These are phyloP conservation scores for Amphipyra berbera DNA, from an alignment of 2,888 invertebrate species.

Conservation along the genomic window DNA sequence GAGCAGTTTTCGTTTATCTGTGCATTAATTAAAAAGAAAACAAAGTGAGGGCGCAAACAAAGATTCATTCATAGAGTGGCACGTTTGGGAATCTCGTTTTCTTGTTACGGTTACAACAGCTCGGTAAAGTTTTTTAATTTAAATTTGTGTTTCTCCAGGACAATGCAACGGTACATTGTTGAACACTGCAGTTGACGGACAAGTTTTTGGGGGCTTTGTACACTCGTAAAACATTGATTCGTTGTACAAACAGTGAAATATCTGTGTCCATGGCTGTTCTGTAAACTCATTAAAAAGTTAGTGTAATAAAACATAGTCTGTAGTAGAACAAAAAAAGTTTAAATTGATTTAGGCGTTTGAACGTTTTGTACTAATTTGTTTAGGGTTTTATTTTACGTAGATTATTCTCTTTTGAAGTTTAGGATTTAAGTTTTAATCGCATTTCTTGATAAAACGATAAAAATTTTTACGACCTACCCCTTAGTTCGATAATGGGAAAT, in stretches of 20 bases:
- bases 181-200: conserved; percentile 43
- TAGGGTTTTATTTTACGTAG: conserved; percentile 31
- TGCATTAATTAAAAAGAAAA: conserved; percentile 44
- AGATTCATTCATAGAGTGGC: conserved; percentile 54
- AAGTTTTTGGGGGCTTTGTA: conserved; percentile 48
- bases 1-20: conserved; percentile 37
- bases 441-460: no score
- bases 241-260: conserved; percentile 31
- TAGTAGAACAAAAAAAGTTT: conserved; percentile 36
- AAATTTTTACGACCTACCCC: no score
- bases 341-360: conserved; percentile 44
- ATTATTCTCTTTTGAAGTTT: conserved; percentile 39
- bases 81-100: conserved; percentile 58
- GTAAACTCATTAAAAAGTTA: conserved; percentile 51
- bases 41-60: conserved; percentile 55
- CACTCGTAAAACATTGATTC: conserved; percentile 52
- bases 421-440: conserved; percentile 15
- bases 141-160: conserved; percentile 61
- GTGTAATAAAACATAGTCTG: conserved; percentile 28
- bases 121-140: conserved; percentile 70
- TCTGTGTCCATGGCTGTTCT: conserved; percentile 7
- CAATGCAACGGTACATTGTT: conserved; percentile 59
- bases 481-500: no score
- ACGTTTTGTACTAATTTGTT: conserved; percentile 32
- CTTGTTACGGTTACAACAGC: conserved; percentile 60